Percentiles rank a stretch among this genome's conserved stretches.
These are phyloP conservation scores for Chrysina gloriosa DNA, from an alignment of 2,888 invertebrate species.

Conservation along the genomic window DNA sequence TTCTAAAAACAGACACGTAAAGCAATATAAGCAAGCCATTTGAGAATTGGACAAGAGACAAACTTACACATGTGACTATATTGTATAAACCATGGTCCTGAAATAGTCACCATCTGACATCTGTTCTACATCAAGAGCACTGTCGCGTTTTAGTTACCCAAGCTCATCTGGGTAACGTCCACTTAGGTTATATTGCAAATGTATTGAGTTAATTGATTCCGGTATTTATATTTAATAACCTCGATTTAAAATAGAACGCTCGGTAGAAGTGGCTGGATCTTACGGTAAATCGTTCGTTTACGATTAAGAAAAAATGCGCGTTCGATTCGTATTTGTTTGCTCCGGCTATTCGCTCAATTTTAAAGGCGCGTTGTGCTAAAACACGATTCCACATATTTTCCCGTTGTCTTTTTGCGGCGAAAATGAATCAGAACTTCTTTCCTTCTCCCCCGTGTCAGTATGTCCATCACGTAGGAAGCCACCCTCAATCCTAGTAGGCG, in stretches of 20 bases:
- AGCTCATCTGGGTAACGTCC: conserved; percentile 50
- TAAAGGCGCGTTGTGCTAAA: not conserved
- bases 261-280: not conserved
- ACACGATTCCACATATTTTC: not conserved
- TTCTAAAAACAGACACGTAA: conserved; percentile 45
- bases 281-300: not conserved
- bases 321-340: not conserved
- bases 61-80: conserved; percentile 55
- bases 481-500: conserved; percentile 50
- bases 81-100: conserved; percentile 56
- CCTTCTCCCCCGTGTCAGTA: conserved; percentile 59
- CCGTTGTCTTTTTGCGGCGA: not conserved
- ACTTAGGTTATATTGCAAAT: conserved; percentile 51
- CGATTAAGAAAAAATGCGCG: not conserved
- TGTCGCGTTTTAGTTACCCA: conserved; percentile 51
- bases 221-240: conserved; percentile 53
- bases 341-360: too few species aligned
- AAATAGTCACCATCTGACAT: conserved; percentile 57
- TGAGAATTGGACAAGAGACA: conserved; percentile 51
- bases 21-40: conserved; percentile 47
- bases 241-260: conserved; percentile 48
- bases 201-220: conserved; percentile 53
- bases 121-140: conserved; percentile 51
- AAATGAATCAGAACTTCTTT: conserved; percentile 54
- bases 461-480: conserved; percentile 61